These are phyloP conservation scores for Cydia splendana DNA, from an alignment of 1,140 invertebrate genomes.

Conservation along the genomic window DNA sequence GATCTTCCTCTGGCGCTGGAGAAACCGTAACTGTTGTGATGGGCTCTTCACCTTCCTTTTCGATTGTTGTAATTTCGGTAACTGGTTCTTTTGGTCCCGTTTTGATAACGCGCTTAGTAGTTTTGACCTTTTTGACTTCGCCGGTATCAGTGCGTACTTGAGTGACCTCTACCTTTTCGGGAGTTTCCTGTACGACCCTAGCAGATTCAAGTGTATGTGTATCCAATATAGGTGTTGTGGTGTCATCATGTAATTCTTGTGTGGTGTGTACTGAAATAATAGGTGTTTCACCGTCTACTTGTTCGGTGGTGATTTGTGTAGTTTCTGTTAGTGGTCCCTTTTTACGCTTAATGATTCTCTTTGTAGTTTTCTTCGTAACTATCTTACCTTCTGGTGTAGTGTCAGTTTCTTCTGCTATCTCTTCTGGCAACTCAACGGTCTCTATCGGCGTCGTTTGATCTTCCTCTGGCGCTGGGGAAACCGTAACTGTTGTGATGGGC, in stretches of 20 bases:
- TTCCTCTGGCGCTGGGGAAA: not conserved
- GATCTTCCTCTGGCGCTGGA: slow-evolving; percentile 6
- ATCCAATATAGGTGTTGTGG: not conserved
- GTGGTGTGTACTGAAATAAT: not conserved
- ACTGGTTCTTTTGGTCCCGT: slow-evolving; percentile 51
- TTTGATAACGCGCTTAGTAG: slow-evolving; percentile 30
- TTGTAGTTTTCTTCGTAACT: too few relatives aligned
- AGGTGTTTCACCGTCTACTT: not conserved
- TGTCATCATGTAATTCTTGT: slow-evolving; percentile 17
- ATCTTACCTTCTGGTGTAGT: too few relatives aligned
- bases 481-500: slow-evolving; percentile 19
- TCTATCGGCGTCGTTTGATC: too few relatives aligned
- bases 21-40: not conserved
- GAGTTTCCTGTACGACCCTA: slow-evolving; percentile 38
- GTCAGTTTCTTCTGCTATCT: too few relatives aligned
- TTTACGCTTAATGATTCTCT: too few relatives aligned
- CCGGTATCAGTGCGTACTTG: not conserved
- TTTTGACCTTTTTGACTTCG: slow-evolving; percentile 32
- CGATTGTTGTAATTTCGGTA: slow-evolving; percentile 34
- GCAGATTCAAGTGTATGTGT: slow-evolving; percentile 24
- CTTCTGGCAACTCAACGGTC: too few relatives aligned
- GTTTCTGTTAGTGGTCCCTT: too few relatives aligned
- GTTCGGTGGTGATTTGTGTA: slow-evolving; percentile 40
- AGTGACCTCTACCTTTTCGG: slow-evolving; percentile 37
- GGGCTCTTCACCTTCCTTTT: slow-evolving; percentile 31